Evolutionary conservation across 2,113 vertebrate species (phyloP).

Genomic region (Mesocricetus auratus): DNA sequence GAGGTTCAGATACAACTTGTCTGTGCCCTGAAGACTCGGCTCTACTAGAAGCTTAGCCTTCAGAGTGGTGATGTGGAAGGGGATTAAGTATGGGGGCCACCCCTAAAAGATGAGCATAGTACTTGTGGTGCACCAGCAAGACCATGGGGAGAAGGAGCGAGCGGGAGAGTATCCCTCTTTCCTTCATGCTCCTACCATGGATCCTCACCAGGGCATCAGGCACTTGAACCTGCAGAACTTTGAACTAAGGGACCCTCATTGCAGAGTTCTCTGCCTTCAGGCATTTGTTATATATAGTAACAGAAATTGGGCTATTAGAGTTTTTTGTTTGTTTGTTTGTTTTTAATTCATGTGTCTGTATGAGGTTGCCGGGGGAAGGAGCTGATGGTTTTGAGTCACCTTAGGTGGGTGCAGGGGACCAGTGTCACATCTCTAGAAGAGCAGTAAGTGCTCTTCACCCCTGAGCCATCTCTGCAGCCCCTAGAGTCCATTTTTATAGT

Average conservation of each 20-base stretch:
- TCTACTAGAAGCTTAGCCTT: neutral
- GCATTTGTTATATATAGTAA: neutral
- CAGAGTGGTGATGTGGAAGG: neutral
- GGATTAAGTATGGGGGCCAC: neutral
- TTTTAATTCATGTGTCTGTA: neutral
- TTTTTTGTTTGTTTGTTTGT: neutral
- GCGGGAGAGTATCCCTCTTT: no score
- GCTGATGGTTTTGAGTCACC: neutral
- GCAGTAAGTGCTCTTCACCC: neutral
- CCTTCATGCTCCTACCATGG: neutral
- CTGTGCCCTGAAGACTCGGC: no score
- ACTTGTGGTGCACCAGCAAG: neutral
- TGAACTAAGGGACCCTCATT: neutral
- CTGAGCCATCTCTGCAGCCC: neutral
- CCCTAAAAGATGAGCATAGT: neutral
- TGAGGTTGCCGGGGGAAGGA: neutral
- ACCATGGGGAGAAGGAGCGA: neutral
- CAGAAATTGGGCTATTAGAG: neutral
- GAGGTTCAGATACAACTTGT: neutral
- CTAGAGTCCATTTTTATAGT: neutral
- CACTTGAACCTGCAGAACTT: neutral
- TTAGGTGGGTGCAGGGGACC: neutral
- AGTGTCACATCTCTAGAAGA: neutral
- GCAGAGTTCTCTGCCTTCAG: neutral
- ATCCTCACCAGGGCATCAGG: neutral